Conservation (phyloP, 2,797 vertebrate genomes). For the Neomorphus geoffroyi region DNA sequence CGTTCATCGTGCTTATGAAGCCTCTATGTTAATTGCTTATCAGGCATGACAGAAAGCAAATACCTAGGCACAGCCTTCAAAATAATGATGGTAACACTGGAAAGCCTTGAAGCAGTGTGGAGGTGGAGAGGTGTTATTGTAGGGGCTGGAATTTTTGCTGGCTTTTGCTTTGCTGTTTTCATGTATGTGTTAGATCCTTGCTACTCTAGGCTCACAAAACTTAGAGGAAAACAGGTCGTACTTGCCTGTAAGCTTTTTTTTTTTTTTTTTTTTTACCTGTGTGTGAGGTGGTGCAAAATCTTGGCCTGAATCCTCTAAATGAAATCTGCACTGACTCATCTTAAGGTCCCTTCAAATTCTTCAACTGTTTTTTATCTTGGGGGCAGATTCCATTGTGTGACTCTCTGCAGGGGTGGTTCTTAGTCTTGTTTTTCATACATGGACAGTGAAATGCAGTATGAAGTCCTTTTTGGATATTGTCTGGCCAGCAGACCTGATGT, state of each 20-base stretch:
- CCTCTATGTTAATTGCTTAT: background rate
- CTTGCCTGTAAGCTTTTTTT: background rate
- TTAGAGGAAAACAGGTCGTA: background rate
- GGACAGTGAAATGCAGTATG: background rate
- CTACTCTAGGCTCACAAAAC: background rate
- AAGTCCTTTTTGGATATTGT: background rate
- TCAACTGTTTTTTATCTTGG: background rate
- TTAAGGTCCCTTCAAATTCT: background rate
- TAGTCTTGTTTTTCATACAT: background rate
- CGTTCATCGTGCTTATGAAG: background rate
- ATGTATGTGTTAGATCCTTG: background rate
- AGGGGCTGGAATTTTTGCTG: background rate
- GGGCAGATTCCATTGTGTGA: background rate
- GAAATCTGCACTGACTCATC: background rate
- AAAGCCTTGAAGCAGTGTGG: background rate
- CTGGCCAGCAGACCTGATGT: background rate
- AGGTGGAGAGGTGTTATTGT: background rate
- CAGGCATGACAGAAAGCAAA: too few species aligned
- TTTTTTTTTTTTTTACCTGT: background rate
- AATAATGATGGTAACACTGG: background rate
- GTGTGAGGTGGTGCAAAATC: background rate
- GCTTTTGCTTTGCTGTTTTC: background rate
- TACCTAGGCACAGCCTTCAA: background rate
- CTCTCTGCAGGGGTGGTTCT: background rate
- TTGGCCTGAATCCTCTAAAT: background rate